Percentiles rank a stretch among this genome's conserved stretches.
Evolutionary conservation across 1,140 invertebrate species (phyloP).

Genomic region (Nasonia vitripennis): DNA sequence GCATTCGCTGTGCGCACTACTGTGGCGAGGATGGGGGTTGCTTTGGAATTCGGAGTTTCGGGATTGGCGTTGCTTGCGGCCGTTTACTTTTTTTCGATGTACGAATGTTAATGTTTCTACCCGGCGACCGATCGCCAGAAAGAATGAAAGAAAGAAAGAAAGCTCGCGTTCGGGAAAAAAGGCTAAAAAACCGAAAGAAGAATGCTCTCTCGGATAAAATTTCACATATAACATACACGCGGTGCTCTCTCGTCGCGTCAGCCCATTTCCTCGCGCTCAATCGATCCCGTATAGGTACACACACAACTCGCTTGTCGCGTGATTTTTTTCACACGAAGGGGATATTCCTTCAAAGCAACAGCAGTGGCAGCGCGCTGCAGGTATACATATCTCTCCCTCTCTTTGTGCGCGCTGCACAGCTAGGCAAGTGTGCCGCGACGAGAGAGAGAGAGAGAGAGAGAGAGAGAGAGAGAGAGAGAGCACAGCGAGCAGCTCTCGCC

Average conservation of each 20-base stretch:
- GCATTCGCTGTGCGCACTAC: not conserved
- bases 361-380: not conserved
- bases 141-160: not conserved
- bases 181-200: not conserved
- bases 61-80: not conserved
- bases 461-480: no score
- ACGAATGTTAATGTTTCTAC: not conserved
- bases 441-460: not conserved
- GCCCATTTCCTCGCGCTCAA: conserved; percentile 38
- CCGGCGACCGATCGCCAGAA: not conserved
- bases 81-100: no score
- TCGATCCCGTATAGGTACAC: conserved; percentile 43
- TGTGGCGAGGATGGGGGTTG: no score
- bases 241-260: not conserved
- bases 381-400: not conserved
- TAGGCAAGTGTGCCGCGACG: conserved; percentile 14
- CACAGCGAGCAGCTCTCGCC: not conserved
- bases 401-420: not conserved
- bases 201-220: conserved; percentile 7
- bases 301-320: conserved; percentile 14
- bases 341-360: conserved; percentile 23
- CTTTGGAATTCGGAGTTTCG: not conserved
- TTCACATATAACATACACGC: not conserved
- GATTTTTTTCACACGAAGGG: conserved; percentile 49
- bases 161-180: not conserved